A percentile compares a stretch with the other conserved stretches of the same genome.
These are phyloP conservation scores for Spinibarbus caldwelli DNA, from an alignment of 2,797 vertebrate species.

Conservation along the genomic window DNA sequence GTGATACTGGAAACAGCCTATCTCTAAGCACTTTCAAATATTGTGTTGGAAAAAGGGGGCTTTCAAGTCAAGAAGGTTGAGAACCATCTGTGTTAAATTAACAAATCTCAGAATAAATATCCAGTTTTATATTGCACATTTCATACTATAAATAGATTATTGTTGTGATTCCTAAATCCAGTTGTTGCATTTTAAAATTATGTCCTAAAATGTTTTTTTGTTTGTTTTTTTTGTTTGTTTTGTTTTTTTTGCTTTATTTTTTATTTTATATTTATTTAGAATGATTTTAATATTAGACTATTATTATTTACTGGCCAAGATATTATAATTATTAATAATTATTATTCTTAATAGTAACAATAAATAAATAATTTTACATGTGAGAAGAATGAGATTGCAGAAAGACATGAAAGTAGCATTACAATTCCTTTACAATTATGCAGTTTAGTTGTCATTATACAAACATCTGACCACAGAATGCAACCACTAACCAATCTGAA, in stretches of 20 bases:
- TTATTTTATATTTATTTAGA: no score
- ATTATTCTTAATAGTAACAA: no score
- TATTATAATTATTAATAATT: no score
- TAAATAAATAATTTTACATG: background rate
- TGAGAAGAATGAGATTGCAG: no score
- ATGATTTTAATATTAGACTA: no score
- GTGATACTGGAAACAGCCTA: background rate
- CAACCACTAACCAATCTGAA: background rate
- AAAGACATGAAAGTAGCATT: background rate
- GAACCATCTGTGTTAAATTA: background rate
- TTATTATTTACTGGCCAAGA: no score
- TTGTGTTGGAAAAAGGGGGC: background rate
- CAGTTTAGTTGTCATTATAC: background rate
- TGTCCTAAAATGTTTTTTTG: no score
- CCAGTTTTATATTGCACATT: background rate
- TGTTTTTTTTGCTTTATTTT: no score
- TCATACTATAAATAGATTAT: background rate
- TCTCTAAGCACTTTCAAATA: background rate
- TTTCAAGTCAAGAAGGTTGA: background rate
- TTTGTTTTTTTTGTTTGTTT: rapidly evolving
- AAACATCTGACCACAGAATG: background rate
- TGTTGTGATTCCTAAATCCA: background rate
- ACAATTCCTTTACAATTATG: background rate
- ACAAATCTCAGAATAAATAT: background rate
- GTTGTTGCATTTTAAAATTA: no score